Base-by-base conservation (phyloP, 1,140 invertebrate genomes). In the Lordiphosa mommai region DNA sequence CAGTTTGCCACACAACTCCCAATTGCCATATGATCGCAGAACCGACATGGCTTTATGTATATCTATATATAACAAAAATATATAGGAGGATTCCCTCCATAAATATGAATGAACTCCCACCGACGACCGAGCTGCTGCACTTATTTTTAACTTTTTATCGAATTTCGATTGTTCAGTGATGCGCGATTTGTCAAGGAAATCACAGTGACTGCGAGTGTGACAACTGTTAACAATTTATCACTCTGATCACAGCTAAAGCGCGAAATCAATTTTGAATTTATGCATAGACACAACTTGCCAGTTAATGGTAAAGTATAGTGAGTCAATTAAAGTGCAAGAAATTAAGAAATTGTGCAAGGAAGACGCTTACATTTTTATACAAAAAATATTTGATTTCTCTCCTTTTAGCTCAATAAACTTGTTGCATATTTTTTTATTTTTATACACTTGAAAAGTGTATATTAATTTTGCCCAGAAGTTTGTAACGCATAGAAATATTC, bases 1-100 rank as follows among this genome's bases (percentile, higher is more conserved):
- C 1, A 87, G 29, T 13, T 50, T 20, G 5, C 52, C 43, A 3
- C 43, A 32, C 3, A 46, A 7, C 12, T 51, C 13, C 82, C 82
- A 86, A 9, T 68, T 32, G 0, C 59, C 59, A 13, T 5, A 34
- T 41, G 14, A 33, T 17, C 44, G 23, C 16, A 49, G 33, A 16
- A 13, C 33, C 33, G 34, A 40, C 9, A 29, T 7, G 3, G 40
- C 20, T 12, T 20, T 27, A 1, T 8, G 13, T 2, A 12, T 43
- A 23, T 27, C 10, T 12, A 12, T n/a, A 1, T 23, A 10, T 5
- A 41, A 20, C 16, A 10, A 10, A 5, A 38, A n/a, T 34, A 16
- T 16, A 0, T 17, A 20, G 5, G 4, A 41, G n/a, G 23, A 41
- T 10, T 23, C 38, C 38, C 38, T 43, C 20, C 40, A 43, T 43